Conservation (phyloP, 2,113 vertebrate species). For the Scalopus aquaticus region DNA sequence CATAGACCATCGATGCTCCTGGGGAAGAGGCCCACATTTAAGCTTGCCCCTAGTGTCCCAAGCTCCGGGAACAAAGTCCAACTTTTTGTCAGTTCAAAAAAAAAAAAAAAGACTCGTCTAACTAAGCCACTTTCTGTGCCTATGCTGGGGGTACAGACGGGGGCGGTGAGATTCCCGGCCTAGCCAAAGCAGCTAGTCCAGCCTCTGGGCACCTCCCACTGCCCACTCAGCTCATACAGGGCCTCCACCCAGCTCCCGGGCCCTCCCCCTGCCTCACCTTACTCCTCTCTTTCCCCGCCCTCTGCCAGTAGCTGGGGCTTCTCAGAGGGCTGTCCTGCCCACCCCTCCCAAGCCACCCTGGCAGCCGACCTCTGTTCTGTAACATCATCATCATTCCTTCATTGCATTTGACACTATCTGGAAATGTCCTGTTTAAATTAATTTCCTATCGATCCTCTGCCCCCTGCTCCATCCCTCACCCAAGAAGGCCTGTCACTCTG, state of each 20-base stretch:
- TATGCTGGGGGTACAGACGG: background rate
- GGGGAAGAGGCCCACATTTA: background rate
- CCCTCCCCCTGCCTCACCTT: background rate
- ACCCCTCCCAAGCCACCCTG: rapidly evolving
- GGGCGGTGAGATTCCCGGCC: background rate
- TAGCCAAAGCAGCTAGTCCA: rapidly evolving
- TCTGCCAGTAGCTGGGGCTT: background rate
- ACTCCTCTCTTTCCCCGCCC: background rate
- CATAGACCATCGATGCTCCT: background rate
- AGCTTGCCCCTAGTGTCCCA: background rate
- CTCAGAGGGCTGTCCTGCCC: background rate
- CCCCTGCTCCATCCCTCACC: background rate
- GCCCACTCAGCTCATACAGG: rapidly evolving
- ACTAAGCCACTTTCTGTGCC: background rate
- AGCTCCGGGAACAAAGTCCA: background rate
- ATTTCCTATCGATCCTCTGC: background rate
- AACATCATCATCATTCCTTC: too few relatives aligned
- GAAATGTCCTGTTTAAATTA: background rate
- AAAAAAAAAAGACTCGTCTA: background rate
- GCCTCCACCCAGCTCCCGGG: background rate
- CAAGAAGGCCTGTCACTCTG: background rate
- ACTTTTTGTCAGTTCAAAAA: background rate
- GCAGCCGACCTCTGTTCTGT: background rate
- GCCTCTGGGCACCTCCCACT: background rate
- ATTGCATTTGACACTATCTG: background rate